Percentiles rank a stretch among this genome's conserved stretches.
Conservation (phyloP, 1,140 invertebrate species). For the Sinella curviseta region DNA sequence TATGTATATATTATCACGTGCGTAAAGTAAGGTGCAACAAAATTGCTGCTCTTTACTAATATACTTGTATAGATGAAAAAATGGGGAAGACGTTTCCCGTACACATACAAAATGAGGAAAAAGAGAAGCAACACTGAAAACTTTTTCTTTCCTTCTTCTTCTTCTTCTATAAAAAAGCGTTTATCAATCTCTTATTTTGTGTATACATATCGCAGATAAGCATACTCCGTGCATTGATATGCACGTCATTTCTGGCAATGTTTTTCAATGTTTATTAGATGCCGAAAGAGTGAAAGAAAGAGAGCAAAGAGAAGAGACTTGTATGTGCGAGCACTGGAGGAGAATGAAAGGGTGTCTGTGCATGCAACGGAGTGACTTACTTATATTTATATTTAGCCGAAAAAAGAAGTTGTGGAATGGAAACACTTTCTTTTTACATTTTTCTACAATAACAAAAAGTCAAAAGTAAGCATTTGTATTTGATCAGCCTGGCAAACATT, state of each 20-base stretch:
- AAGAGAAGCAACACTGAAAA: neutral
- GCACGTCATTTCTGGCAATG: neutral
- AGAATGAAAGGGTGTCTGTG: slow-evolving; percentile 14
- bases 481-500: neutral
- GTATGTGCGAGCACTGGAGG: neutral
- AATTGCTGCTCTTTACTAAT: no score
- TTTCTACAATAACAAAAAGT: neutral
- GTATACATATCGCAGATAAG: no score
- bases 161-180: no score
- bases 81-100: no score
- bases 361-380: neutral
- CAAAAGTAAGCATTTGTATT: slow-evolving; percentile 4
- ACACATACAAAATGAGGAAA: neutral
- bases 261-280: slow-evolving; percentile 16
- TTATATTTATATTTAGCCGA: neutral
- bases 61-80: neutral
- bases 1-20: no score
- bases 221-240: neutral
- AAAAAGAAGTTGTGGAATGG: neutral
- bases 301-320: neutral
- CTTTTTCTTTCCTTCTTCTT: neutral
- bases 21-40: neutral
- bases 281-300: no score
- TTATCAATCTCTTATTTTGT: no score
- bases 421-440: no score